phyloP scores from a whole-genome alignment of 2,113 vertebrate genomes.

The Lepidothrix coronata region DNA sequence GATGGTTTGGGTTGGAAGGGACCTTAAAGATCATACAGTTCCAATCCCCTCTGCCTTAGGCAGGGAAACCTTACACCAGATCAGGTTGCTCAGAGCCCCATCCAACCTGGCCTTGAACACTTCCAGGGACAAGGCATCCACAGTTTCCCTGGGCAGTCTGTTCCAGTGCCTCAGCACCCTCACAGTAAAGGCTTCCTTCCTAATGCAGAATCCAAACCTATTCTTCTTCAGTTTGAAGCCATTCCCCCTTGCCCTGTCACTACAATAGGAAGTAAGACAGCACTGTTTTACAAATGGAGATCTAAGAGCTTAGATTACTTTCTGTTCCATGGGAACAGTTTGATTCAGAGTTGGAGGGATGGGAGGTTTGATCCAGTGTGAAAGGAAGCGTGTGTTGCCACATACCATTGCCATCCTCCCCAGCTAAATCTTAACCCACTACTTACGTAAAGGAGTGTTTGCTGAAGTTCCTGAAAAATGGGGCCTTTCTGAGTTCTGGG shows the following conservation, averaged over 20 bases:
- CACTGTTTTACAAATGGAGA: neutral
- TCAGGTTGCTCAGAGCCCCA: neutral
- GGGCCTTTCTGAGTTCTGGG: neutral
- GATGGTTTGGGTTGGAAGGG: neutral
- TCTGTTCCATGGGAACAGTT: neutral
- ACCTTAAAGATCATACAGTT: neutral
- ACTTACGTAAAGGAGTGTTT: neutral
- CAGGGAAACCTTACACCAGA: neutral
- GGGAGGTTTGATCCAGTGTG: neutral
- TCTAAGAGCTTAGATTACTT: neutral
- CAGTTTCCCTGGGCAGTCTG: neutral
- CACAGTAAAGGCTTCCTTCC: neutral
- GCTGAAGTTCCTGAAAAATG: neutral
- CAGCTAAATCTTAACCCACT: neutral
- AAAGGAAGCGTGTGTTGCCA: neutral
- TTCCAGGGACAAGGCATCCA: neutral
- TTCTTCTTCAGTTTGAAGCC: neutral
- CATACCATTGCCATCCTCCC: rapidly evolving
- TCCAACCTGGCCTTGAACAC: neutral
- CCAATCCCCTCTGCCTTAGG: neutral
- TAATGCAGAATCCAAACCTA: neutral
- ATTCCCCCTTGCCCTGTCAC: neutral
- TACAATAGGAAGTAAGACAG: neutral
- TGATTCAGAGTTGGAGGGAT: neutral
- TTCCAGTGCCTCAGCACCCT: neutral